Base-by-base conservation (phyloP, 2,113 vertebrate genomes). In the Takifugu flavidus region DNA sequence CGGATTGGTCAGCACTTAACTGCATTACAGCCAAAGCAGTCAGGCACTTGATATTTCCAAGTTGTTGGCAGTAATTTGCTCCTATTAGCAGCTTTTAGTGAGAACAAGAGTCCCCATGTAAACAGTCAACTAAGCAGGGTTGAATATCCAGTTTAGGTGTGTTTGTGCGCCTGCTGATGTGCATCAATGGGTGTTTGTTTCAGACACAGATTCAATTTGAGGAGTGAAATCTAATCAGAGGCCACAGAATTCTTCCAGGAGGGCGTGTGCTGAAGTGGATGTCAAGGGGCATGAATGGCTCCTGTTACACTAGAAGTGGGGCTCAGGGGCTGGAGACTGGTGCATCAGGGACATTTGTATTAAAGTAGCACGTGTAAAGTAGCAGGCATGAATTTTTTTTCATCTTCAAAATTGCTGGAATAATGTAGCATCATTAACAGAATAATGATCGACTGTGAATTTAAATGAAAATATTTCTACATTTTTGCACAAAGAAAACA, bases 1-100 rank as follows among this genome's bases (percentile, higher is more conserved):
- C 90, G 88, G 88, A 94, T 96, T 95, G 93, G 82, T 91, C 59
- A 72, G 77, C 75, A 79, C 92, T 91, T 94, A 93, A 95, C 93
- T 93, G 89, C 89, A 94, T 94, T 93, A 89, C 82, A 75, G 90
- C 90, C 74, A 83, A 82, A 90, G 88, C 91, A 87, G 92, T 90
- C 86, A 75, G 83, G 86, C 92, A 93, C 92, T 95, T 92, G 92
- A 94, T 85, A 91, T 90, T 88, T 92, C 89, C 89, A 90, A 93
- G 91, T 89, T 90, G 90, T 91, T 90, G 88, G 90, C 86, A 82
- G 88, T 93, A 91, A 95, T 92, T 90, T 91, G 91, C 88, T 85
- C 91, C 90, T 91, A 94, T 95, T 93, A 95, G 91, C 92, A 91
- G 92, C 90, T 93, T 88, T 90, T 87, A 86, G 53, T 6, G 70